phyloP scores from a whole-genome alignment of 2,888 invertebrate genomes.

The Baccha elongata region DNA sequence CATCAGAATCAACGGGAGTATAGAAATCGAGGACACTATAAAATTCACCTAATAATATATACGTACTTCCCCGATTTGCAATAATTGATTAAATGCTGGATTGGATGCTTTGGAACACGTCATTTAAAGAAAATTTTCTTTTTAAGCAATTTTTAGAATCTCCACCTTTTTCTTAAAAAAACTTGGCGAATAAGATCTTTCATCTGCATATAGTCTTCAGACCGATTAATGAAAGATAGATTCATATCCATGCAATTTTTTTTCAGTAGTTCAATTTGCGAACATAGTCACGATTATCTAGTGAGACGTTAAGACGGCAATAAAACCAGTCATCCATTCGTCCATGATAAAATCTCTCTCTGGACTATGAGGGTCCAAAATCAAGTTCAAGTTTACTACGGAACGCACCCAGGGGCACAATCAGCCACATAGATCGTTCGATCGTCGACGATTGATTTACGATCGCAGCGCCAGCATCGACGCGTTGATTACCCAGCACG shows the following conservation, averaged over 20 bases:
- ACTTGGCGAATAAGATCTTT: no score
- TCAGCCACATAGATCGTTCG: constrained; percentile 48
- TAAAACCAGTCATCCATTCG: constrained; percentile 37
- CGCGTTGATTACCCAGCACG: constrained; percentile 62
- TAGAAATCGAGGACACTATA: not conserved
- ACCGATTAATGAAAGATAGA: constrained; percentile 10
- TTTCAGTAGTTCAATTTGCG: constrained; percentile 53
- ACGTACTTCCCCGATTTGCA: constrained; percentile 21
- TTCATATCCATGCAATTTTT: constrained; percentile 33
- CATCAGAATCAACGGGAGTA: not conserved
- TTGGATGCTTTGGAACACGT: not conserved
- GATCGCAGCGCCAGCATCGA: constrained; percentile 63
- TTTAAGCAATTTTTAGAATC: not conserved
- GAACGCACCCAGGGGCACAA: constrained; percentile 62
- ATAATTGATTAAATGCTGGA: not conserved
- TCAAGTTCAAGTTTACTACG: constrained; percentile 69
- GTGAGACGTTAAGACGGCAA: constrained; percentile 32
- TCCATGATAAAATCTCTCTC: constrained; percentile 27
- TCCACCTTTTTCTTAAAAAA: not conserved
- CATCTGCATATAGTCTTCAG: no score
- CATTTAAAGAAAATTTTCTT: not conserved
- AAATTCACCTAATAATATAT: not conserved
- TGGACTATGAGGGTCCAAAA: constrained; percentile 16
- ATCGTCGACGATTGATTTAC: constrained; percentile 61
- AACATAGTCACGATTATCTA: constrained; percentile 46